phyloP scores from a whole-genome alignment of 2,113 vertebrate species.

The Dolichotis patagonum region DNA sequence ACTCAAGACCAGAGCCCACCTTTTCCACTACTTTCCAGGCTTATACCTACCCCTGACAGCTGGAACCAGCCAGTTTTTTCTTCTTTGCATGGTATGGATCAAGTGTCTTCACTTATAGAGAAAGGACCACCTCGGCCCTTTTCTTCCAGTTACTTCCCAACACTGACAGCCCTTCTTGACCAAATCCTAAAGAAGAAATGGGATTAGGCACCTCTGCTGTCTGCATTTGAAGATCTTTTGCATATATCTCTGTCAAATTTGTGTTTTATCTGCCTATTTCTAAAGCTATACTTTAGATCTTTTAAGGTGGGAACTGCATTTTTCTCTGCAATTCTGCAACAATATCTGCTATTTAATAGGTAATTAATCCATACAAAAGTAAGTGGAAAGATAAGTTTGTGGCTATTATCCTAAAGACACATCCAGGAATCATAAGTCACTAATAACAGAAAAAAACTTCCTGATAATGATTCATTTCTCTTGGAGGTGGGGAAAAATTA shows the following conservation, averaged over 20 bases:
- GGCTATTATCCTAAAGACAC: background rate
- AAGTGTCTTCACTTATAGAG: background rate
- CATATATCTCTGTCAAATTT: background rate
- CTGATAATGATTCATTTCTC: background rate
- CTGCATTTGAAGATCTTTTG: background rate
- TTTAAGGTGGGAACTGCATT: background rate
- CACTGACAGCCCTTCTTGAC: background rate
- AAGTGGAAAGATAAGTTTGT: background rate
- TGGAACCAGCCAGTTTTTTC: background rate
- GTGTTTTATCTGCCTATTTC: background rate
- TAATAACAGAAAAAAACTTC: background rate
- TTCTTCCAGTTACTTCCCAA: background rate
- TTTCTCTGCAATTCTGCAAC: background rate
- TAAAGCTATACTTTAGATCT: background rate
- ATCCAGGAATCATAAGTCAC: conserved; percentile 41
- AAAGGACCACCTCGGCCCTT: background rate
- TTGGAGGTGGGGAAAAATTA: background rate
- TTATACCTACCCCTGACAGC: background rate
- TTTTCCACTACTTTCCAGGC: background rate
- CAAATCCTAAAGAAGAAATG: background rate
- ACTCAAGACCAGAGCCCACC: background rate
- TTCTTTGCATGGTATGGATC: background rate
- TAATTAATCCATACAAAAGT: background rate
- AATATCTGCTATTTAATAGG: background rate
- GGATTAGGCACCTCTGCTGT: background rate